These are phyloP conservation scores for Apoda limacodes DNA, from an alignment of 2,888 invertebrate species.

Conservation along the genomic window DNA sequence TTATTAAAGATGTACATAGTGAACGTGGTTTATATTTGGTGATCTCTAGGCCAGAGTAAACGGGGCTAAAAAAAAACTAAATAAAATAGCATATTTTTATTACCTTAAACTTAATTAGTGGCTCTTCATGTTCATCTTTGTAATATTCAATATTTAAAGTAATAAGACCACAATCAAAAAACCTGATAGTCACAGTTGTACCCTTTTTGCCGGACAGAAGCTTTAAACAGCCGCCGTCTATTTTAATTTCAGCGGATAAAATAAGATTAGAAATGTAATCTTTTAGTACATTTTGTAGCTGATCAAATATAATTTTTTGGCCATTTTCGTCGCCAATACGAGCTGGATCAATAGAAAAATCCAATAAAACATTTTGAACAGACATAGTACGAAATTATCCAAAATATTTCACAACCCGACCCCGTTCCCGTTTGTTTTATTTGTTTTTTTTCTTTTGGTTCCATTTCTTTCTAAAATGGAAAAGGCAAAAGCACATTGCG, in stretches of 20 bases:
- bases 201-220: conserved; percentile 78
- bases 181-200: conserved; percentile 76
- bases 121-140: conserved; percentile 79
- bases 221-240: conserved; percentile 78
- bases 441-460: too few relatives aligned
- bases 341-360: conserved; percentile 81
- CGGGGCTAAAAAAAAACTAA: too few relatives aligned
- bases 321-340: conserved; percentile 75
- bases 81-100: too few relatives aligned
- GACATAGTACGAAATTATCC: too few relatives aligned
- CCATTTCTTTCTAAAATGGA: too few relatives aligned
- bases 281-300: conserved; percentile 76
- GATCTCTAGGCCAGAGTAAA: too few relatives aligned
- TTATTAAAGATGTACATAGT: too few relatives aligned
- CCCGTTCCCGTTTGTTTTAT: too few relatives aligned
- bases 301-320: conserved; percentile 73
- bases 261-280: conserved; percentile 80
- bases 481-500: too few relatives aligned
- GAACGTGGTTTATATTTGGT: too few relatives aligned
- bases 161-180: conserved; percentile 80
- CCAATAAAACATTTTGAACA: conserved; percentile 81
- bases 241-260: conserved; percentile 73
- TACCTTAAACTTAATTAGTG: conserved; percentile 83
- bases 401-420: too few relatives aligned
- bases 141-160: conserved; percentile 88